Evolutionary conservation across 2,113 vertebrate genomes (phyloP), one percentile per base, ranked within the genome.

Genomic region (Etheostoma cragini): DNA sequence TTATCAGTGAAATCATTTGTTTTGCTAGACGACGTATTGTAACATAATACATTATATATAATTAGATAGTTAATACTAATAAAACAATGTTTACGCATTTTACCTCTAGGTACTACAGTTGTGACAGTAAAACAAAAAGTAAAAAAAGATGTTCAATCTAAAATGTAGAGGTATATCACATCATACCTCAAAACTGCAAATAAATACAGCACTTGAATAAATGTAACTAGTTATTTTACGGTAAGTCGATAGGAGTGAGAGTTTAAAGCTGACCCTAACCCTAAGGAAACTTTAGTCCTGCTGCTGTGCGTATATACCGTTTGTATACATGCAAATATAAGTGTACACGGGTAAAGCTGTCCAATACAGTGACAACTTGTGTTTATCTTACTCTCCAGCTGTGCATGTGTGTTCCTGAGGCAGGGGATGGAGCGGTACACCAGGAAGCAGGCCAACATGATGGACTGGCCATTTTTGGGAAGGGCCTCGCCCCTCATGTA

Each of bases 351-450:
- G 19, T 14, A 0, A 57, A 22, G 62, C 15, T 56, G 0, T 47
- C 1, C 4, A 42, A 49, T 62, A 46, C 0, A 16, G 30, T 70
- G 64, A 72, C 14, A 60, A 13, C 24, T 53, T 35, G 8, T 54
- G 83, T 82, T 68, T 78, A 19, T 71, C 78, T 90, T 93, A 98
- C 97, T 97, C 94, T 98, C 96, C 52, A 97, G 85, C 65, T 96
- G 95, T 33, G 92, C 86, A 7, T 94, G 89, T 0, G 93, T 93
- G 87, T 95, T 96, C 47, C 83, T 92, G 0, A 95, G 96, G 0
- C 94, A 96, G 0, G 97, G 97, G 76, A 99, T 93, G 0, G 97
- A 96, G 83, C 98, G 96, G 91, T 98, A 99, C 35, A 98, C 95
- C 2, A 99, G 94, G 90, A 98, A 98, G 86, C 96, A 98, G 42